Base-by-base conservation (phyloP, 92 coral and sea anemone genomes). In the Porites evermanni region DNA sequence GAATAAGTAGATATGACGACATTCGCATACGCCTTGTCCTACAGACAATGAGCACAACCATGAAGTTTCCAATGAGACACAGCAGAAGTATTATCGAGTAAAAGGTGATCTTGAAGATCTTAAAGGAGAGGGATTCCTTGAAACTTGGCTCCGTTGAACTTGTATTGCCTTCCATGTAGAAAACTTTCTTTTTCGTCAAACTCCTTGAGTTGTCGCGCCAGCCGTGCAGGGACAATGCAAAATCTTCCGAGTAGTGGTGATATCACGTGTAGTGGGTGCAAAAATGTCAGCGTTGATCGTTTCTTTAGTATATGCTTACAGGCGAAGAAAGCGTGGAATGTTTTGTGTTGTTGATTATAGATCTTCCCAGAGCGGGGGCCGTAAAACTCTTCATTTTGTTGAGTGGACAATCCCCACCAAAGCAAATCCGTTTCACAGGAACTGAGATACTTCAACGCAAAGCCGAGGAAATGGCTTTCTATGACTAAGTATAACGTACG, bases 31-130 rank as follows among this genome's bases (percentile, higher is more conserved):
- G 93, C 26, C 84, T 88, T 12, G 94, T 89, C 63, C 88, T 93
- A 26, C 90, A 87, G 65, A 95, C 87, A 52, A 95, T 93, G 64
- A 91, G 90, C 7, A 88, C 91, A 12, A 97, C 96, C 92, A 93
- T 87, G 24, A 93, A 84, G 80, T 97, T 97, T 8, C 99, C 99
- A 64, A 95, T 18, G 1, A 94, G 89, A 72, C 98, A 91, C 53
- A 87, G 69, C 0, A 86, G 54, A 8, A 93, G 92, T 67, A 97
- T 91, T 13, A 95, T 12, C 19, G 94, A 72, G 70, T 94, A 94
- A 51, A 94, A 86, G 2, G 91, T 65, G 65, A 94, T 87, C 63
- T 94, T 94, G 29, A 85, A 70, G 2, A 88, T 67, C 75, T 93
- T 86, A 74, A 94, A 93, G 0, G 81, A 86, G 44, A 71, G 61